phyloP scores from a whole-genome alignment of 2,113 vertebrate genomes.

The Labeo catla region DNA sequence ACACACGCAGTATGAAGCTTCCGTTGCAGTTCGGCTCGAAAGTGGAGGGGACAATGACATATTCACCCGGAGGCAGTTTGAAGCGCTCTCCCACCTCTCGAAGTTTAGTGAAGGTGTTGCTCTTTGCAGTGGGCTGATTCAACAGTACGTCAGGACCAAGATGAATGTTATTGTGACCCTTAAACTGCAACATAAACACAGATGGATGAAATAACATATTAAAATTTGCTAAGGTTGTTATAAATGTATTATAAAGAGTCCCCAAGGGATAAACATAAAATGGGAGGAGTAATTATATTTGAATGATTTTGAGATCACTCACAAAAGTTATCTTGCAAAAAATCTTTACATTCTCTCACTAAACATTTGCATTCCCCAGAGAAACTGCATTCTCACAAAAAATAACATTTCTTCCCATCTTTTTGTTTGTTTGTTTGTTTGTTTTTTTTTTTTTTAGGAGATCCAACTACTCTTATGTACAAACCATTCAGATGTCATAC shows the following conservation, averaged over 20 bases:
- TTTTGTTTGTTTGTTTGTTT: too few relatives aligned
- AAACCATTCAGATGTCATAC: not conserved
- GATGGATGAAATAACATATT: not conserved
- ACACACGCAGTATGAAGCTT: slow-evolving; percentile 84
- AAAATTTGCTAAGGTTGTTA: not conserved
- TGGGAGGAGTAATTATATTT: not conserved
- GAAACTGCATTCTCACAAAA: too few relatives aligned
- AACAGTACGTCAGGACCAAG: slow-evolving; percentile 77
- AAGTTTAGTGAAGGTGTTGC: slow-evolving; percentile 77
- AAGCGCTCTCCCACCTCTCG: slow-evolving; percentile 80
- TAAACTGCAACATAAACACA: slow-evolving; percentile 61
- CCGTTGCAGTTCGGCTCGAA: slow-evolving; percentile 83
- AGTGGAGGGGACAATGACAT: slow-evolving; percentile 84
- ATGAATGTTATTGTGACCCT: slow-evolving; percentile 69
- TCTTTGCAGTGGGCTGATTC: slow-evolving; percentile 68
- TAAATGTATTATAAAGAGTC: not conserved
- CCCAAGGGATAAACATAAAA: not conserved
- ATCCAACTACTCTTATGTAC: not conserved
- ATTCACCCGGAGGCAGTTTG: slow-evolving; percentile 81
- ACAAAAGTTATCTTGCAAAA: not conserved
- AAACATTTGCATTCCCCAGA: too few relatives aligned
- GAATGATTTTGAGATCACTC: not conserved
- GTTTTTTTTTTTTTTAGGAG: not conserved
- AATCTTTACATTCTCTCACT: not conserved
- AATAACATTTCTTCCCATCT: too few relatives aligned